Conservation (phyloP, 2,888 invertebrate species). For the Microplitis manilae region DNA sequence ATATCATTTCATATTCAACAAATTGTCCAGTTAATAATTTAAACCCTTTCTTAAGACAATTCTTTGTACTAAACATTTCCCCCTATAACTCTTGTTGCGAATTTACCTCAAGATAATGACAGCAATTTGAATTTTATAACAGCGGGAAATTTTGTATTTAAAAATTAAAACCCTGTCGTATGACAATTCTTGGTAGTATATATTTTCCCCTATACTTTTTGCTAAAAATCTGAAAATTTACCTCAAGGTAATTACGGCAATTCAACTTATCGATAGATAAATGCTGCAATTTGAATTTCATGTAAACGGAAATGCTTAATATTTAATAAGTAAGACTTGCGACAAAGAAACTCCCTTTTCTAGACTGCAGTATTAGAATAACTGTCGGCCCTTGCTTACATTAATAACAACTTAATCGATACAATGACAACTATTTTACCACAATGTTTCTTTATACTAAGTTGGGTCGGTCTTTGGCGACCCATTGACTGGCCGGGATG, state of each 20-base stretch:
- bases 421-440: background rate
- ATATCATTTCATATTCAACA: background rate
- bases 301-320: background rate
- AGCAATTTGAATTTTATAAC: too few species aligned
- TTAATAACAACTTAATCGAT: background rate
- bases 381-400: background rate
- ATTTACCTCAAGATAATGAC: too few species aligned
- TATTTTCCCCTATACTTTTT: too few species aligned
- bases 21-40: background rate
- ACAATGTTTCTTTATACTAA: background rate
- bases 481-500: background rate
- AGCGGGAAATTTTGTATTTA: too few species aligned
- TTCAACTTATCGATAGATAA: background rate
- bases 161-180: too few species aligned
- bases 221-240: too few species aligned
- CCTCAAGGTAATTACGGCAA: background rate
- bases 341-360: background rate
- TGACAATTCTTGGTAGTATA: too few species aligned
- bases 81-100: too few species aligned
- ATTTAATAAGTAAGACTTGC: background rate
- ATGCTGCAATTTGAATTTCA: background rate
- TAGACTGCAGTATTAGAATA: background rate
- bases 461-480: background rate
- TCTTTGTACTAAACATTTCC: too few species aligned
- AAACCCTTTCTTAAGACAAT: background rate